These are phyloP conservation scores for Pachymerium ferrugineum DNA, from an alignment of 2,888 invertebrate genomes.

Conservation along the genomic window DNA sequence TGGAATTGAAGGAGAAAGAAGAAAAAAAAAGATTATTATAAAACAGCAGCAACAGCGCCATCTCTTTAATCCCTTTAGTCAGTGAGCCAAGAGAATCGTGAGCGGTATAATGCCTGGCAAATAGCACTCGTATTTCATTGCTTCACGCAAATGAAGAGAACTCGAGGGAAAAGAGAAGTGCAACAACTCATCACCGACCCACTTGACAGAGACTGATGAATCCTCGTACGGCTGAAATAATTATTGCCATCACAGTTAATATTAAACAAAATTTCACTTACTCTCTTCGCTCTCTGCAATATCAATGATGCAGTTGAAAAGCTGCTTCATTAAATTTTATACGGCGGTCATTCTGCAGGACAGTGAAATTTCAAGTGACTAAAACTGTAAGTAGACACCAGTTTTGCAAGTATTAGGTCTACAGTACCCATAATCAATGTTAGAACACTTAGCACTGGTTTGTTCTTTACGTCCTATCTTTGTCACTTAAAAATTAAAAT, in stretches of 20 bases:
- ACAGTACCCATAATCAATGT: too few species aligned
- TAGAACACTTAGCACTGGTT: too few species aligned
- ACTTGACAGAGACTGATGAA: conserved; percentile 18
- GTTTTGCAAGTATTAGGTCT: too few species aligned
- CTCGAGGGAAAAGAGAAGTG: conserved; percentile 3
- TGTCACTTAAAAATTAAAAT: too few species aligned
- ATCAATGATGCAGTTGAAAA: background rate
- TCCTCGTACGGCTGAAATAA: background rate
- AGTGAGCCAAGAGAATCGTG: background rate
- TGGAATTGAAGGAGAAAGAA: too few species aligned
- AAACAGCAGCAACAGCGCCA: background rate
- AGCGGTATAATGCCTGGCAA: background rate
- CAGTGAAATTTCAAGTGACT: too few species aligned
- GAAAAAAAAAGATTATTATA: background rate
- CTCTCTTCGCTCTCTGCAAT: background rate
- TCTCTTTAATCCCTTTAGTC: conserved; percentile 9
- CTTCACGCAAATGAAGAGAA: conserved; percentile 6
- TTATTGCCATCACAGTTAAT: background rate
- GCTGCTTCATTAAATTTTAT: conserved; percentile 5
- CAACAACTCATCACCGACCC: background rate
- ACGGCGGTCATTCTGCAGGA: too few species aligned
- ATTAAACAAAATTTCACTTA: conserved; percentile 4
- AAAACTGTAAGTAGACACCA: too few species aligned
- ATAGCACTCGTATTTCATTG: background rate
- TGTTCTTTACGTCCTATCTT: too few species aligned